Percentiles rank a stretch among this genome's conserved stretches.
These are phyloP conservation scores for Rhipidura dahli DNA, from an alignment of 2,113 vertebrate species.

Conservation along the genomic window DNA sequence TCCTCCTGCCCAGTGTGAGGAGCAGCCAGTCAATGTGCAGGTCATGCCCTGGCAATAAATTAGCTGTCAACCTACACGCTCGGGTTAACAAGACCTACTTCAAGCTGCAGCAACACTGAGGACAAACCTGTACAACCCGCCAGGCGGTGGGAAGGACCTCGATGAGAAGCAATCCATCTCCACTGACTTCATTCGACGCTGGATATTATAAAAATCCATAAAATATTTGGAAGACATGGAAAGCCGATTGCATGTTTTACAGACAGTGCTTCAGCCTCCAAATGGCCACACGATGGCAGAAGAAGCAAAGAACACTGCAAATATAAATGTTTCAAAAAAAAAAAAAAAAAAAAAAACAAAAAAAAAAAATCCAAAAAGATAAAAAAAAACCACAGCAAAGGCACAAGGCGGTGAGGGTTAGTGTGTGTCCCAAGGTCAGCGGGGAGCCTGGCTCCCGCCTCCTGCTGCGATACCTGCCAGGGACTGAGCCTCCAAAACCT, in stretches of 20 bases:
- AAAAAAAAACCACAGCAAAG: too few species aligned
- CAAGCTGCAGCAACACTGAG: neutral
- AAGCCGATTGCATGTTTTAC: accelerated
- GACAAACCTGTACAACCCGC: neutral
- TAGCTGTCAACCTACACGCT: accelerated
- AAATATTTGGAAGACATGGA: accelerated
- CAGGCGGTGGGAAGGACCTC: neutral
- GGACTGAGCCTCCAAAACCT: neutral
- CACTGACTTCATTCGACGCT: accelerated
- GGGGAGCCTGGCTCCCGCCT: accelerated
- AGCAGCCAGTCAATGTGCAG: neutral
- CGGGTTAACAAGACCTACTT: neutral
- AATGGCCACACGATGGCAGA: constrained; percentile 34
- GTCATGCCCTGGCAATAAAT: neutral
- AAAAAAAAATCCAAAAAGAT: too few species aligned
- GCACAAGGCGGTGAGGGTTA: accelerated
- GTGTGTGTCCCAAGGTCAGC: accelerated
- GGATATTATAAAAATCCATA: accelerated
- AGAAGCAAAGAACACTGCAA: neutral
- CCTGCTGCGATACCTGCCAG: neutral
- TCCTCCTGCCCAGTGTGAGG: neutral
- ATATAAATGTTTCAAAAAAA: too few species aligned
- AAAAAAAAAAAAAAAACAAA: too few species aligned
- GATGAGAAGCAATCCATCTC: neutral
- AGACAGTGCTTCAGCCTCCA: neutral